Percentiles rank a stretch among this genome's conserved stretches.
phyloP scores from a whole-genome alignment of 37 sponge, comb jelly and placozoan species.

The Cliona cf. orientalis region DNA sequence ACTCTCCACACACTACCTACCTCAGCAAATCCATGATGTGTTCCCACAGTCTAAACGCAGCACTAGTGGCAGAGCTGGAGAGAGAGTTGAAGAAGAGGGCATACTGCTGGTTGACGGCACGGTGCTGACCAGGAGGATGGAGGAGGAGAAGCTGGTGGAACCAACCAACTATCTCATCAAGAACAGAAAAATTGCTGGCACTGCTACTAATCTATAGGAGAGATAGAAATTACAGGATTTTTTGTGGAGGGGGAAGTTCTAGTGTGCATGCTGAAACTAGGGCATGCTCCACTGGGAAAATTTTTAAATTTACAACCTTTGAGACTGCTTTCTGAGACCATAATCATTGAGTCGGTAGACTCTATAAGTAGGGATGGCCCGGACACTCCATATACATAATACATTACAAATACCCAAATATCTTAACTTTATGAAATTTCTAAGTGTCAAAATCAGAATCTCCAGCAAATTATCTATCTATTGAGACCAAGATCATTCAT shows the following conservation, averaged over 20 bases:
- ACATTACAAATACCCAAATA: too few relatives aligned
- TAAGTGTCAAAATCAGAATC: too few relatives aligned
- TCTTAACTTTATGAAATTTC: too few relatives aligned
- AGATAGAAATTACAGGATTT: neutral
- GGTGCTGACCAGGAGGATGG: conserved; percentile 35
- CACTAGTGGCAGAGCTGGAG: neutral
- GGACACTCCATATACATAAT: too few relatives aligned
- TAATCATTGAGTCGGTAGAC: too few relatives aligned
- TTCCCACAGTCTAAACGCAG: conserved; percentile 19
- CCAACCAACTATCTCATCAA: neutral
- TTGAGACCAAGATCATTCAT: too few relatives aligned
- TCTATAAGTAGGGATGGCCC: too few relatives aligned
- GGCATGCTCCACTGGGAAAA: neutral
- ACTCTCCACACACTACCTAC: too few relatives aligned
- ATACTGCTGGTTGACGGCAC: conserved; percentile 24
- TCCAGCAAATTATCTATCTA: too few relatives aligned
- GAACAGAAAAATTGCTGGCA: neutral
- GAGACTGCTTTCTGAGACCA: too few relatives aligned
- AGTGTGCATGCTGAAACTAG: neutral
- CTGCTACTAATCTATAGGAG: neutral
- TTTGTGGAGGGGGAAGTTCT: neutral
- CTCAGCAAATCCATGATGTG: conserved; percentile 13
- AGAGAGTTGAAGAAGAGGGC: conserved; percentile 8
- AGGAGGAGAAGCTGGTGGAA: conserved; percentile 24
- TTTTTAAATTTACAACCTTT: too few relatives aligned